These are phyloP conservation scores for Peromyscus nudipes DNA, from an alignment of 2,797 vertebrate genomes.

Conservation along the genomic window DNA sequence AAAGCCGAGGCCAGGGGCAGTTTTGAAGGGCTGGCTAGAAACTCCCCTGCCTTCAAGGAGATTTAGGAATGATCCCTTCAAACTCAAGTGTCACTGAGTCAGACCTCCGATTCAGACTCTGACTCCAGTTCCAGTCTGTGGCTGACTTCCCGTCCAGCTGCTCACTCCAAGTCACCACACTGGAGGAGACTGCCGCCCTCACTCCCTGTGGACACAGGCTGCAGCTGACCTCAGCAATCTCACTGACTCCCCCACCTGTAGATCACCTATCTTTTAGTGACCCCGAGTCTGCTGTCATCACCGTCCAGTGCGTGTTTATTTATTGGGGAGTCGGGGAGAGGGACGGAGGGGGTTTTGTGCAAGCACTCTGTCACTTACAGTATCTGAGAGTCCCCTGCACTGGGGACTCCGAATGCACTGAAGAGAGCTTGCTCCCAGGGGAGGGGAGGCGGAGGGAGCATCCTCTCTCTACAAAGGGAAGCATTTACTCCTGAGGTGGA, in stretches of 20 bases:
- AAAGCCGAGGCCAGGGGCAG: conserved; percentile 14
- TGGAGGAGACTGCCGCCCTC: conserved; percentile 12
- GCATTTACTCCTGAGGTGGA: conserved; percentile 37
- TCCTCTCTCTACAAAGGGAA: conserved; percentile 53
- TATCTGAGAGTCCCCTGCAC: conserved; percentile 41
- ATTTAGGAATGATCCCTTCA: conserved; percentile 9
- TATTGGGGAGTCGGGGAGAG: conserved; percentile 8
- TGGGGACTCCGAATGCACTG: conserved; percentile 57
- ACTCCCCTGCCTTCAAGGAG: neutral
- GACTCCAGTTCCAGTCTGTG: neutral
- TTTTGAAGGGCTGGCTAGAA: conserved; percentile 20
- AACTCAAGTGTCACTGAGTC: conserved; percentile 1
- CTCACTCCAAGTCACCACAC: conserved; percentile 39
- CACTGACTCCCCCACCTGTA: neutral
- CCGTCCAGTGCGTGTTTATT: conserved; percentile 67
- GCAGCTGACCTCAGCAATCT: neutral
- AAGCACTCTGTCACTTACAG: conserved; percentile 78
- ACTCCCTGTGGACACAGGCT: neutral
- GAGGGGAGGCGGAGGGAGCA: neutral
- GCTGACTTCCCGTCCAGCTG: neutral
- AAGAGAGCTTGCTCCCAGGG: conserved; percentile 51
- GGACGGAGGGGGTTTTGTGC: conserved; percentile 12
- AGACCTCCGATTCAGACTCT: neutral
- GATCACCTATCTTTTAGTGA: neutral
- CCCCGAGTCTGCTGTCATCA: neutral